Evolutionary conservation across 2,888 invertebrate genomes (phyloP).

Genomic region (Philopedon plagiatum): DNA sequence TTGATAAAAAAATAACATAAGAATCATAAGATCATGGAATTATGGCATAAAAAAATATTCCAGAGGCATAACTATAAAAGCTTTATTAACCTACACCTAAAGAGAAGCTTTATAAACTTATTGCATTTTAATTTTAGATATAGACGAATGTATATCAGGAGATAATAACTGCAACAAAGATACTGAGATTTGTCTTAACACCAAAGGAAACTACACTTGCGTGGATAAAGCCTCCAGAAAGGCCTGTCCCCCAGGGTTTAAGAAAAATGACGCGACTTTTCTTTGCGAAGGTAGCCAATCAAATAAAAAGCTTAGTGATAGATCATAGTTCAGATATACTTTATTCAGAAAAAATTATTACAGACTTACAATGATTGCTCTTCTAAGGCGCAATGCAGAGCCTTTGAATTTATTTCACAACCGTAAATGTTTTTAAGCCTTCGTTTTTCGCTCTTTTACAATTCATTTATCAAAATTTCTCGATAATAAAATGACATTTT

Average conservation of each 20-base stretch:
- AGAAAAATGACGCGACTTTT: slow-evolving; percentile 71
- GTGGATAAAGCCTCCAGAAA: slow-evolving; percentile 76
- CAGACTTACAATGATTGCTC: neutral
- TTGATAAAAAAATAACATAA: too few species aligned
- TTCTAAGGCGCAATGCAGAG: neutral
- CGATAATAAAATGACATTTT: neutral
- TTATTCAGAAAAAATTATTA: slow-evolving; percentile 20
- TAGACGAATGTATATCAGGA: slow-evolving; percentile 80
- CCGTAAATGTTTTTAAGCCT: neutral
- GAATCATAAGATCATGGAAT: too few species aligned
- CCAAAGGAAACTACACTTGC: slow-evolving; percentile 79
- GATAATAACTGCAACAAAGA: slow-evolving; percentile 77
- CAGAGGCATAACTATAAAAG: too few species aligned
- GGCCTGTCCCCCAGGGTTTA: slow-evolving; percentile 77
- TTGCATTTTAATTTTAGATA: slow-evolving; percentile 70
- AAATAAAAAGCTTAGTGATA: slow-evolving; percentile 18
- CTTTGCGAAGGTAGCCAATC: slow-evolving; percentile 72
- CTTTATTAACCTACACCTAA: neutral
- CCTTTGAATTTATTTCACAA: neutral
- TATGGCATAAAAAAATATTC: too few species aligned
- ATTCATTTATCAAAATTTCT: neutral
- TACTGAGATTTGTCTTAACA: slow-evolving; percentile 80
- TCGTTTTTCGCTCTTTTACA: neutral
- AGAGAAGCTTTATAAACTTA: neutral
- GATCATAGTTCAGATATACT: slow-evolving; percentile 25